Base-by-base conservation (phyloP, 2,888 invertebrate species). In the Agrochola circellaris region DNA sequence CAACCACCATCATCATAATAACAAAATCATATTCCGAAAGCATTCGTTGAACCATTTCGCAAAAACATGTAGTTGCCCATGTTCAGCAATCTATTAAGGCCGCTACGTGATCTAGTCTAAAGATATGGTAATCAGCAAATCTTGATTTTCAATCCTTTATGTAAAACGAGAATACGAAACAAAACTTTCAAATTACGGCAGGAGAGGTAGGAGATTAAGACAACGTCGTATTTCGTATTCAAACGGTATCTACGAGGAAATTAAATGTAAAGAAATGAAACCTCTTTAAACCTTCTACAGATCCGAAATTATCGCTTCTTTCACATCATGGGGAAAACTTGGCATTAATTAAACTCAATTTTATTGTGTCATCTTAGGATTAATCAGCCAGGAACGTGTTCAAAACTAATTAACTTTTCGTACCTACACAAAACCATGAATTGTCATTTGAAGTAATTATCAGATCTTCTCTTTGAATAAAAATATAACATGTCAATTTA, bases 201-300 rank as follows among this genome's bases (percentile, higher is more conserved):
- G n/a, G 54, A 48, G 45, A 38, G 60, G 8, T 15, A 72, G 48
- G 17, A 58, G 69, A 75, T 74, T 64, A 70, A 34, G 60, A 34
- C 68, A 78, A 84, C 66, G 48, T 54, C 62, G 73, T 82, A 78
- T 79, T 85, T 79, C 38, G 62, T 78, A 79, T 82, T 70, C 67
- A 78, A 82, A 75, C 56, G 62, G 65, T 56, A 71, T 67, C 48
- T 38, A 26, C 64, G 48, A 56, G 62, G 60, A 70, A 78, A 81
- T 84, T 74, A 75, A 81, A 84, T 75, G 45, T 73, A 56, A 72
- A 69, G 71, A 77, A 77, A 77, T 77, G 69, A 83, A 83, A 74
- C 61, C 38, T 62, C 61, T 73, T 76, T 48, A 71, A 76, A 65
- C 67, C 64, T 56, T 60, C 65, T 60, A 26, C 8, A 34, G 48